Base-by-base conservation (phyloP, 2,888 invertebrate genomes). In the Coelinius sp. region DNA sequence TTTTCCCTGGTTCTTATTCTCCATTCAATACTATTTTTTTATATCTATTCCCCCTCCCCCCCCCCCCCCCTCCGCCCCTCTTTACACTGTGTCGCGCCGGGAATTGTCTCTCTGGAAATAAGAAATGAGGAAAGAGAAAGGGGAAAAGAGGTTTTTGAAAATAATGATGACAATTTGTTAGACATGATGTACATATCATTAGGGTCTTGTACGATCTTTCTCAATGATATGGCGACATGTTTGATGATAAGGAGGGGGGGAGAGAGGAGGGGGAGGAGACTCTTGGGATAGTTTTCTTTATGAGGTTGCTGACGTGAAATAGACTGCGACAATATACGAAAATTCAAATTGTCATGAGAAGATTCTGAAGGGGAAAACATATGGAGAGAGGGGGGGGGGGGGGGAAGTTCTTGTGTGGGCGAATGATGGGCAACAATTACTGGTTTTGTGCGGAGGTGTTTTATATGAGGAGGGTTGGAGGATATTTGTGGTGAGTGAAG, bases 111-210 rank as follows among this genome's bases (percentile, higher is more conserved):
- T 5, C 3, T n/a, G n/a, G n/a, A n/a, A n/a, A n/a, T n/a, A n/a
- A n/a, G n/a, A n/a, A n/a, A n/a, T n/a, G n/a, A n/a, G 46, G 10
- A 5, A n/a, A n/a, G 17, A 6, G 1, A 14, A 6, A 6, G n/a
- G 4, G 44, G 17, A n/a, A 44, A n/a, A 44, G 6, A 20, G 31
- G 46, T 27, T 59, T 59, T 35, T 7, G 31, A 35, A 59, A 59
- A 59, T 59, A 59, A 59, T 35, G 59, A 59, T 59, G 59, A 59
- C 59, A 59, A 59, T 59, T 59, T 59, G 59, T 59, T 59, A 17
- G 59, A 59, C 59, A 59, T 35, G 31, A 59, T 59, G 59, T 59
- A 59, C 59, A 59, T 59, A 59, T 59, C 59, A 17, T 59, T 59
- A 59, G 31, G 22, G 31, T 59, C 59, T 49, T 41, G 41, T n/a